Evolutionary conservation across 2,888 invertebrate species (phyloP).

Genomic region (Tanaodytes sp.): DNA sequence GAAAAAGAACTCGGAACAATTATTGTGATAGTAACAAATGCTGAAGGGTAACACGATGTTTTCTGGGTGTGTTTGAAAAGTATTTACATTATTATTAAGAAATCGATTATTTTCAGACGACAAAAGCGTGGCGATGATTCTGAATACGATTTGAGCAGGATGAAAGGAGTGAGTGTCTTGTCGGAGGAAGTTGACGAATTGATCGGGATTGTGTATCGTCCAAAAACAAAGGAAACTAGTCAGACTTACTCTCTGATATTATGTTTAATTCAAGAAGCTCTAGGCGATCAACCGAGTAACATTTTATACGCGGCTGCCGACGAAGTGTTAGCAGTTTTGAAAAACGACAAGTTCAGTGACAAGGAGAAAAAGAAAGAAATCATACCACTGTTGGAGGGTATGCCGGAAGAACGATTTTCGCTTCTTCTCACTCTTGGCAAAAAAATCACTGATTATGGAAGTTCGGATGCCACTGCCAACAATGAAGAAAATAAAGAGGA

Average conservation of each 20-base stretch:
- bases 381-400: conserved; percentile 85
- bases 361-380: conserved; percentile 94
- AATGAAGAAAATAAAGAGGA: conserved; percentile 94
- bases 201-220: conserved; percentile 94
- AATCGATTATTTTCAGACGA: no score
- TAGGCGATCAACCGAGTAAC: conserved; percentile 97
- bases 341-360: conserved; percentile 95
- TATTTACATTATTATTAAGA: no score
- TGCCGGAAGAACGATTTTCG: conserved; percentile 94
- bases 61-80: no score
- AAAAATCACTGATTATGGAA: conserved; percentile 97
- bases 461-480: conserved; percentile 72
- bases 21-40: no score
- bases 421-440: conserved; percentile 96
- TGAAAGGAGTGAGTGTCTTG: conserved; percentile 88
- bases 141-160: conserved; percentile 90
- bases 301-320: conserved; percentile 99
- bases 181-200: conserved; percentile 93
- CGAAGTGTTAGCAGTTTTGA: conserved; percentile 94
- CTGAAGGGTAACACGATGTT: no score
- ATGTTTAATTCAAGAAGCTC: conserved; percentile 96
- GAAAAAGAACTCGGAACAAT: no score
- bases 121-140: conserved; percentile 95
- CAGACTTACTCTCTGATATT: conserved; percentile 97
- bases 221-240: conserved; percentile 97